A percentile compares a stretch with the other conserved stretches of the same genome.
phyloP scores from a whole-genome alignment of 2,888 invertebrate genomes.

The Itoplectis maculator region DNA sequence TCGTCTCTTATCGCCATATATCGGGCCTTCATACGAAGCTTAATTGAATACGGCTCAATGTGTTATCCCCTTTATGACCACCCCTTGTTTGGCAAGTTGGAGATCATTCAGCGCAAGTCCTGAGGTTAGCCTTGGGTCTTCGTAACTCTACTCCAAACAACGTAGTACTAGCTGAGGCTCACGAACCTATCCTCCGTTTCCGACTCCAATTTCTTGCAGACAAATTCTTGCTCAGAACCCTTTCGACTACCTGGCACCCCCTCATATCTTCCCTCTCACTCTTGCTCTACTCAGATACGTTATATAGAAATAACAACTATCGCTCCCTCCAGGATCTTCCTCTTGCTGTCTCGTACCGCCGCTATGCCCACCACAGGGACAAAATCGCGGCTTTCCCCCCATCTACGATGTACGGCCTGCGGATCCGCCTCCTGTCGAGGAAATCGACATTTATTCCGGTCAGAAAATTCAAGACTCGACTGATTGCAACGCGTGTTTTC shows the following conservation, averaged over 20 bases:
- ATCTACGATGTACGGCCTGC: neutral
- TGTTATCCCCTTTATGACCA: neutral
- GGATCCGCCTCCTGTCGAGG: neutral
- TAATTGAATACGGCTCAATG: constrained; percentile 45
- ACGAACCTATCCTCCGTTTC: neutral
- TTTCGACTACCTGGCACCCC: constrained; percentile 1
- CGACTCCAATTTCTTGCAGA: neutral
- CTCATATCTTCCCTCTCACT: neutral
- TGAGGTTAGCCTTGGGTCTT: constrained; percentile 42
- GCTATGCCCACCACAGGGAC: neutral
- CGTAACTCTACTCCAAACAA: constrained; percentile 47
- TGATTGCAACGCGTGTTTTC: neutral
- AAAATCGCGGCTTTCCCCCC: neutral
- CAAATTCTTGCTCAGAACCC: neutral
- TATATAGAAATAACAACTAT: neutral
- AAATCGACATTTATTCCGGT: neutral
- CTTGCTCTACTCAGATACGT: neutral
- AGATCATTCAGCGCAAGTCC: constrained; percentile 23
- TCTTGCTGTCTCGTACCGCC: neutral
- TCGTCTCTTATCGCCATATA: constrained; percentile 31
- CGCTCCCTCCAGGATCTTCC: neutral
- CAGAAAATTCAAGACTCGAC: neutral
- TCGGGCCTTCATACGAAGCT: constrained; percentile 42
- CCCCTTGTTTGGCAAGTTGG: neutral
- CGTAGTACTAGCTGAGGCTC: constrained; percentile 27